These are phyloP conservation scores for Trachythela sp. DNA, from an alignment of 64 coral and sea anemone genomes.

Conservation along the genomic window DNA sequence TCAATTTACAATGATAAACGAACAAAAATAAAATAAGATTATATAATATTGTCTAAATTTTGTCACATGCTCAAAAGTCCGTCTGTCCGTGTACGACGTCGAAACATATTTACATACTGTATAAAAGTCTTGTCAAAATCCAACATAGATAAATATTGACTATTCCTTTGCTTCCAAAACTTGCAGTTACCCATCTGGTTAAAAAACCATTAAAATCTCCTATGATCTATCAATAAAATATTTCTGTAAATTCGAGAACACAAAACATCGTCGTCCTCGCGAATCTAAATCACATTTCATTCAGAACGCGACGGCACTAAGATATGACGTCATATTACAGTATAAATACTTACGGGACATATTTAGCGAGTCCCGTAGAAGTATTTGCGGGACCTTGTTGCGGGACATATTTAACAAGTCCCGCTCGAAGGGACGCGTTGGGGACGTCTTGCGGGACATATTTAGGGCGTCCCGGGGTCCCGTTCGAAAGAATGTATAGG, in stretches of 20 bases:
- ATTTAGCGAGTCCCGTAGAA: too few species aligned
- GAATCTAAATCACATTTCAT: neutral
- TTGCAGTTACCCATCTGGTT: neutral
- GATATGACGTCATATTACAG: too few species aligned
- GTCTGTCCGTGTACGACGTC: neutral
- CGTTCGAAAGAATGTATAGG: too few species aligned
- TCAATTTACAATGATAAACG: neutral
- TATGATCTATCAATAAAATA: neutral
- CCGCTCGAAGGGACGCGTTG: too few species aligned
- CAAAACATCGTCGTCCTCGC: neutral
- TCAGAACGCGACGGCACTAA: slow-evolving; percentile 20
- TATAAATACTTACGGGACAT: too few species aligned
- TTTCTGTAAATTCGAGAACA: neutral
- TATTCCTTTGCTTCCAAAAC: neutral
- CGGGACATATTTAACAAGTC: too few species aligned
- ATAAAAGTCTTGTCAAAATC: neutral
- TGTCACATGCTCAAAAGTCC: neutral
- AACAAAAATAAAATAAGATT: neutral
- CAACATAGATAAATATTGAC: neutral
- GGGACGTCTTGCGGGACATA: too few species aligned
- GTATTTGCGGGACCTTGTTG: too few species aligned
- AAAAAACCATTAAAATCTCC: neutral
- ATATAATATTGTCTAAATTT: neutral
- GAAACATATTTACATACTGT: neutral
- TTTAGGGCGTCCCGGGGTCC: too few species aligned